Percentiles rank a stretch among this genome's conserved stretches.
These are phyloP conservation scores for Gnatocerus cornutus DNA, from an alignment of 2,888 invertebrate species.

Conservation along the genomic window DNA sequence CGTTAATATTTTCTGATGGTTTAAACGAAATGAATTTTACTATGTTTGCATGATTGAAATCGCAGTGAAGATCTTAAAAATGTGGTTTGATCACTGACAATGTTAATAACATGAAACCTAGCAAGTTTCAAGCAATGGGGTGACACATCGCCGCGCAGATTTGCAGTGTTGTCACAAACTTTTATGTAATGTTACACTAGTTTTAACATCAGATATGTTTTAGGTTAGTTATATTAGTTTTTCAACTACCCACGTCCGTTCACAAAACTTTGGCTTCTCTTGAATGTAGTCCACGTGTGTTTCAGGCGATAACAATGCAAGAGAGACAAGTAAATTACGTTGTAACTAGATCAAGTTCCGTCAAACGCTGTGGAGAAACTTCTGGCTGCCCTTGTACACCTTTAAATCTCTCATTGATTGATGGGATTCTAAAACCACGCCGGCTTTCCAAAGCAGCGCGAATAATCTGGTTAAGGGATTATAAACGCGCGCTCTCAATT, in stretches of 20 bases:
- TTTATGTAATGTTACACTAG: too few species aligned
- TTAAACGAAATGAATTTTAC: neutral
- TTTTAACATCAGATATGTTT: too few species aligned
- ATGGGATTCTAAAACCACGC: constrained; percentile 56
- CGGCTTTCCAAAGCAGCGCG: constrained; percentile 55
- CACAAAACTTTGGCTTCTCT: neutral
- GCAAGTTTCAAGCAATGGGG: too few species aligned
- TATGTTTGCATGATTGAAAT: neutral
- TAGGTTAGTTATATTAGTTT: too few species aligned
- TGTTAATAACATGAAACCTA: too few species aligned
- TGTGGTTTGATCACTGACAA: too few species aligned
- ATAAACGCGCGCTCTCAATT: constrained; percentile 61
- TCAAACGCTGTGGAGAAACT: constrained; percentile 28
- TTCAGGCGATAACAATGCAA: neutral
- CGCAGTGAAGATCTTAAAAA: neutral
- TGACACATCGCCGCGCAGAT: too few species aligned
- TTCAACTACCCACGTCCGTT: too few species aligned
- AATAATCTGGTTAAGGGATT: constrained; percentile 60
- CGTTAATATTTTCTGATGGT: neutral
- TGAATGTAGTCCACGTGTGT: neutral
- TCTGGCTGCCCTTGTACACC: constrained; percentile 37
- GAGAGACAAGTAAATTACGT: constrained; percentile 1
- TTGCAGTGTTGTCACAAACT: too few species aligned
- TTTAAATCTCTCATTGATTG: constrained; percentile 58
- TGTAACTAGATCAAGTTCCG: constrained; percentile 17